Percentiles rank a stretch among this genome's conserved stretches.
Evolutionary conservation across 2,888 invertebrate species (phyloP).

Genomic region (Pheosia tremula): DNA sequence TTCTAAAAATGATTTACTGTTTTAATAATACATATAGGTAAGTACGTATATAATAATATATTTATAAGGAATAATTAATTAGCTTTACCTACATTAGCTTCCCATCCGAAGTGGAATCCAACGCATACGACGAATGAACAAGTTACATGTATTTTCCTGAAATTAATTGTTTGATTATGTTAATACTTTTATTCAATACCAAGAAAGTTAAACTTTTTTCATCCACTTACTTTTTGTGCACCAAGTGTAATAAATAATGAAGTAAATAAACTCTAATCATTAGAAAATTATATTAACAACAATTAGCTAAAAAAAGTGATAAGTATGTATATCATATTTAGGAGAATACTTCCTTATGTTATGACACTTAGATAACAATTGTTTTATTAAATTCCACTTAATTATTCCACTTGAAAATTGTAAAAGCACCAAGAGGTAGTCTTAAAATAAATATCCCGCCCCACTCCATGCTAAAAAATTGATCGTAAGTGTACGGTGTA

Average conservation of each 20-base stretch:
- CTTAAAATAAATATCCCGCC: not conserved
- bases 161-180: conserved; percentile 41
- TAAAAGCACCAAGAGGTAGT: not conserved
- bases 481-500: not conserved
- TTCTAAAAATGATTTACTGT: not conserved
- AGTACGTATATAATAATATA: conserved; percentile 17
- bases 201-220: no score
- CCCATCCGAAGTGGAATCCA: conserved; percentile 54
- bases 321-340: no score
- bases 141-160: conserved; percentile 79
- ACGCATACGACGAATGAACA: conserved; percentile 50
- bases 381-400: no score
- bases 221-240: conserved; percentile 5
- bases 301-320: no score
- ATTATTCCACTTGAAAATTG: not conserved
- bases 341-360: no score
- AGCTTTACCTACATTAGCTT: conserved; percentile 37
- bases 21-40: conserved; percentile 7
- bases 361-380: no score
- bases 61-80: conserved; percentile 23
- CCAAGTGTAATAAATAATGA: conserved; percentile 13
- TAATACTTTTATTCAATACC: conserved; percentile 6
- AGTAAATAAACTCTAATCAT: no score
- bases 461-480: not conserved
- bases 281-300: no score